Evolutionary conservation across 1,140 invertebrate genomes (phyloP), one percentile per base, ranked within the genome.

Genomic region (Phenacoccus solenopsis): DNA sequence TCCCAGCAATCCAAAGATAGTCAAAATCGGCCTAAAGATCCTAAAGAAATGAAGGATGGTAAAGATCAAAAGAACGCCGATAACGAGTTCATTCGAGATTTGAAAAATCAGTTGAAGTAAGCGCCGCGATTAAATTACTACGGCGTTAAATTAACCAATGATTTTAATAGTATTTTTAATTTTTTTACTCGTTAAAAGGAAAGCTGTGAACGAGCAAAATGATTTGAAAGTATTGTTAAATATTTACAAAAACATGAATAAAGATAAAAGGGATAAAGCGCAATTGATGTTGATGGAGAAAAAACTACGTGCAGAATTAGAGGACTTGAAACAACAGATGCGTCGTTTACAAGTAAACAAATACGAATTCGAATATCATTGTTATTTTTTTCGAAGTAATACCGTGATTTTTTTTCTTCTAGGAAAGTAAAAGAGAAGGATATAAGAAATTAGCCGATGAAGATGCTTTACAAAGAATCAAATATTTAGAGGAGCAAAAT

Each of bases 181-280:
- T 49, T 9, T 49, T 71, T 72, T 30, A 9, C 30, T 5, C 20
- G 67, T 74, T 70, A 24, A 79, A 76, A 96, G 93, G 78, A 96
- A 96, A 84, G 90, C 93, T 61, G 85, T 91, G 28, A 93, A 92
- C 77, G 91, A 94, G 77, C 90, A 91, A 78, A 93, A 93, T 77
- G 91, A 94, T 80, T 86, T 98, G 86, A 98, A 98, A 78, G 79
- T 98, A 5, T 78, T 98, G 5, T 81, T 98, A 72, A 95, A 98
- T 76, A 97, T 97, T 93, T 96, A 98, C 80, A 98, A 98, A 83
- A 90, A 92, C 49, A 91, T 94, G 21, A 91, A 93, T 57, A 98
- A 98, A 81, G 96, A 98, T 76, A 92, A 94, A 78, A 82, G 95
- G 22, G 95, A 98, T 76, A 97, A 97, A 81, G 94, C 94, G 59